Conservation (phyloP, 1,140 invertebrate genomes). For the Caenorhabditis elegans region DNA sequence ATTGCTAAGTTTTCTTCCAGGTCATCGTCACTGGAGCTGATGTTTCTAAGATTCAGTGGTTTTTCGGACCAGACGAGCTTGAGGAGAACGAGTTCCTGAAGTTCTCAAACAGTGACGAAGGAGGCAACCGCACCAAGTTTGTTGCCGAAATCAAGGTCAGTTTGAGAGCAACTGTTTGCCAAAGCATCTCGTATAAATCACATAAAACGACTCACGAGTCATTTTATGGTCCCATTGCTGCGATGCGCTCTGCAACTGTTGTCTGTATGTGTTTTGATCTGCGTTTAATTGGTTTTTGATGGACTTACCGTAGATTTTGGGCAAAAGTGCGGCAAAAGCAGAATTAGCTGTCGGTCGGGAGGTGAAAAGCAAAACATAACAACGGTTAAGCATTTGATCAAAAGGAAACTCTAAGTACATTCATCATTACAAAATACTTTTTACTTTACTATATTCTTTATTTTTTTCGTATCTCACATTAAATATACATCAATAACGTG, state of each 20-base stretch:
- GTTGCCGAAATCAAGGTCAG: conserved; percentile 63
- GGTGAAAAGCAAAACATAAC: no score
- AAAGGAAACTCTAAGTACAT: no score
- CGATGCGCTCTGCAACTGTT: background rate
- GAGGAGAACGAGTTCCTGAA: conserved; percentile 55
- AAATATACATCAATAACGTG: no score
- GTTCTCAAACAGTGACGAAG: conserved; percentile 59
- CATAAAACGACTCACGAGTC: background rate
- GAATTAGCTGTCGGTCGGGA: no score
- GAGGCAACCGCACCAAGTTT: conserved; percentile 58
- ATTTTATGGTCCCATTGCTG: background rate
- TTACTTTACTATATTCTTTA: no score
- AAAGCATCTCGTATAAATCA: conserved; percentile 10
- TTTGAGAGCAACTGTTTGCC: background rate
- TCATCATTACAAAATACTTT: no score
- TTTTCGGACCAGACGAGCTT: conserved; percentile 62
- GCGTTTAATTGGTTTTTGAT: conserved; percentile 41
- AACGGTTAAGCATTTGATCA: no score
- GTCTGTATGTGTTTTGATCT: conserved; percentile 33
- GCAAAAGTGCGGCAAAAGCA: background rate
- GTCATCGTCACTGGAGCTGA: conserved; percentile 53
- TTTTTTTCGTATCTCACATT: no score
- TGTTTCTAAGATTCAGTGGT: conserved; percentile 63
- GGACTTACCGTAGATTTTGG: background rate
- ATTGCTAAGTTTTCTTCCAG: background rate